Conservation (phyloP, 1,140 invertebrate genomes). For the Oncopodura yosiiana region DNA sequence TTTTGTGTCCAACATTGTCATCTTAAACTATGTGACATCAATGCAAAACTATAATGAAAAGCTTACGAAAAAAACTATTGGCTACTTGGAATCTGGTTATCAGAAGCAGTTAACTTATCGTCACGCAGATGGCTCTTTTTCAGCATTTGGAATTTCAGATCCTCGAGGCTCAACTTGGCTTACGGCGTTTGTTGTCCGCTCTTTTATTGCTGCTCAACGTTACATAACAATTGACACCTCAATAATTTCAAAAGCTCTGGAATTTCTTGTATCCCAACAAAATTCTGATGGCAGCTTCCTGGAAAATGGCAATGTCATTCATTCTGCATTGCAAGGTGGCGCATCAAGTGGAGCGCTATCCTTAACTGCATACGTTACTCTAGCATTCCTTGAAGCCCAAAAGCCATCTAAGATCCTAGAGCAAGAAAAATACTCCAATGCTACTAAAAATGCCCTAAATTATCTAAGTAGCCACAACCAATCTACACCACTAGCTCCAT, state of each 20-base stretch:
- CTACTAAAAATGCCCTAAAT: constrained; percentile 61
- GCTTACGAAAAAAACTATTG: constrained; percentile 60
- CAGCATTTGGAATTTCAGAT: constrained; percentile 77
- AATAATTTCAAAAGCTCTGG: constrained; percentile 41
- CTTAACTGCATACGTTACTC: constrained; percentile 69
- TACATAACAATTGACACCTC: constrained; percentile 68
- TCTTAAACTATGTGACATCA: constrained; percentile 64
- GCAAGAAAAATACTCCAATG: constrained; percentile 50
- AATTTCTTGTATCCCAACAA: constrained; percentile 47
- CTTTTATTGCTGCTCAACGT: constrained; percentile 66
- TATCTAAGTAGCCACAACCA: too few relatives aligned
- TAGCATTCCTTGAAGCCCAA: constrained; percentile 62
- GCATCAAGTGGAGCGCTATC: constrained; percentile 52
- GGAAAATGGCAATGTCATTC: constrained; percentile 42
- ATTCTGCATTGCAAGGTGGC: constrained; percentile 52
- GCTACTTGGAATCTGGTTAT: constrained; percentile 73
- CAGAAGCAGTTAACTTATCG: constrained; percentile 65
- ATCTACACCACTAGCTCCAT: too few relatives aligned
- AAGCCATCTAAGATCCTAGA: too few relatives aligned
- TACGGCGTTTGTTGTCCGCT: constrained; percentile 84
- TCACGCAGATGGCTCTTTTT: constrained; percentile 80
- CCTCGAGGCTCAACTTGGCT: constrained; percentile 83
- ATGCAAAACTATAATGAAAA: constrained; percentile 42
- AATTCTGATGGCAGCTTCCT: constrained; percentile 48
- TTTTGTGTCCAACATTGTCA: constrained; percentile 80